These are phyloP conservation scores for Fragum fragum DNA, from an alignment of 2,888 invertebrate species.

Conservation along the genomic window DNA sequence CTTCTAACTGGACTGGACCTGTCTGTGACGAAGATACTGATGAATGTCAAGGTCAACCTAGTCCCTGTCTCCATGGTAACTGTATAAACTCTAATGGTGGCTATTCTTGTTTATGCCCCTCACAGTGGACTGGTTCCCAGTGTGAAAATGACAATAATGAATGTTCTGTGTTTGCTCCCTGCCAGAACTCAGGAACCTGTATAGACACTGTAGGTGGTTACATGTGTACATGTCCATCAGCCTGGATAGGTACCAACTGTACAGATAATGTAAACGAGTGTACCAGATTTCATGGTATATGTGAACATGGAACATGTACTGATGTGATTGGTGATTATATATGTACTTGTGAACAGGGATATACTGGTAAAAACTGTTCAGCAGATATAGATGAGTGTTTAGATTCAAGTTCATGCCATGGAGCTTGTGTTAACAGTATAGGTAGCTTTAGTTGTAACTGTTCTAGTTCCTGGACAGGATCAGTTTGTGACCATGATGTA, in stretches of 20 bases:
- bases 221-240: constrained; percentile 24
- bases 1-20: constrained; percentile 35
- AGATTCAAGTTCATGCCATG: constrained; percentile 53
- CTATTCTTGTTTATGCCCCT: constrained; percentile 59
- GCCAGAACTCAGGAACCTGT: constrained; percentile 39
- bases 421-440: constrained; percentile 56
- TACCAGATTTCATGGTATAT: constrained; percentile 13
- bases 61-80: constrained; percentile 46
- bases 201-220: constrained; percentile 47
- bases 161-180: constrained; percentile 42
- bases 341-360: constrained; percentile 41
- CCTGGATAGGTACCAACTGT: constrained; percentile 48
- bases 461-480: constrained; percentile 50
- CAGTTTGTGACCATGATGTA: constrained; percentile 41
- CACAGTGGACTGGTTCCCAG: constrained; percentile 43
- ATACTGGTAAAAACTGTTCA: constrained; percentile 37
- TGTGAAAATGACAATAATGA: constrained; percentile 61
- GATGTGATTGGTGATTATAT: constrained; percentile 43
- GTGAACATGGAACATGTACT: constrained; percentile 58
- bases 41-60: constrained; percentile 41
- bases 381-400: constrained; percentile 34
- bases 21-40: constrained; percentile 29
- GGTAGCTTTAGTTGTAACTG: constrained; percentile 66
- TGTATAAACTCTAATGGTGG: constrained; percentile 51
- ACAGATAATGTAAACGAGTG: constrained; percentile 43